Conservation (phyloP, 2,888 invertebrate species). For the Isoperla grammatica region DNA sequence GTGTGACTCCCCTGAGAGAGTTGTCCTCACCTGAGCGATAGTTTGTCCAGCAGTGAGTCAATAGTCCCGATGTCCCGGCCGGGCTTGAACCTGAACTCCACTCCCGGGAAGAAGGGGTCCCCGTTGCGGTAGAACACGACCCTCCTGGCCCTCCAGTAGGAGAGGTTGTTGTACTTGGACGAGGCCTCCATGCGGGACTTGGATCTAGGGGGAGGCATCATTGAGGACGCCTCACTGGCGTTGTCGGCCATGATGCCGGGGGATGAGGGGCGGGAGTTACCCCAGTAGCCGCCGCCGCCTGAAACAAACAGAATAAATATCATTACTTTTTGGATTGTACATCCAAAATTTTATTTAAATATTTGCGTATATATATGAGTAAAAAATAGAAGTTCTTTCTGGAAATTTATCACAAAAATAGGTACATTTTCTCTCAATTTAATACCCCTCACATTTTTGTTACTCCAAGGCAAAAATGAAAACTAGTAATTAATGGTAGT, state of each 20-base stretch:
- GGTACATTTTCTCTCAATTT: too few relatives aligned
- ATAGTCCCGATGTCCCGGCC: conserved; percentile 81
- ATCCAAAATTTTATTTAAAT: too few relatives aligned
- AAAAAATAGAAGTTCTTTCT: too few relatives aligned
- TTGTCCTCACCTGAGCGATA: conserved; percentile 68
- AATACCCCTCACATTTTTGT: too few relatives aligned
- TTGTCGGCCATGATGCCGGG: conserved; percentile 49
- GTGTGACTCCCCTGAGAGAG: too few relatives aligned
- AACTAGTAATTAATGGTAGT: too few relatives aligned
- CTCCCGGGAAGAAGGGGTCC: conserved; percentile 85
- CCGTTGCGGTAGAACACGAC: conserved; percentile 92
- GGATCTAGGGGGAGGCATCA: conserved; percentile 49
- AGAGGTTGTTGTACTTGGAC: conserved; percentile 66
- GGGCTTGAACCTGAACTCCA: conserved; percentile 82
- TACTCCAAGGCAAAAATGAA: too few relatives aligned
- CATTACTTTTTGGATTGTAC: too few relatives aligned
- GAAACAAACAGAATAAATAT: too few relatives aligned
- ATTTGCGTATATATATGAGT: too few relatives aligned
- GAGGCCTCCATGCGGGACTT: conserved; percentile 49
- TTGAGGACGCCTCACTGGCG: conserved; percentile 51
- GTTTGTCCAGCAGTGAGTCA: conserved; percentile 77
- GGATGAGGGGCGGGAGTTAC: conserved; percentile 49
- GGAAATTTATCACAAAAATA: too few relatives aligned
- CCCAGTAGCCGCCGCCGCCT: conserved; percentile 40
- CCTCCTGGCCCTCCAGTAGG: conserved; percentile 79